phyloP scores from a whole-genome alignment of 1,140 invertebrate species.

The Manduca sexta region DNA sequence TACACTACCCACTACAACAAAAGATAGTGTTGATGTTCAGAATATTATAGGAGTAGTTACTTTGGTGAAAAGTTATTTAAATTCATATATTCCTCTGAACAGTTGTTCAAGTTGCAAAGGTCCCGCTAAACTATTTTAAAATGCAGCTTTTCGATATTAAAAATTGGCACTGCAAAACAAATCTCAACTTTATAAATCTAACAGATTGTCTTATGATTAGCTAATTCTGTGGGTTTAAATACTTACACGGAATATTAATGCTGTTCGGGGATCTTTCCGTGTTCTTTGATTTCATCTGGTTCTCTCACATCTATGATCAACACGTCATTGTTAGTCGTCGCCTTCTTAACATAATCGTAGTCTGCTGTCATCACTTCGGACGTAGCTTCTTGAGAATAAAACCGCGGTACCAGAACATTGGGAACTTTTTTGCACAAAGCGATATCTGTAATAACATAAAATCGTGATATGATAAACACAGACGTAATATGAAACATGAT shows the following conservation, averaged over 20 bases:
- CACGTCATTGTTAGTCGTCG: constrained; percentile 51
- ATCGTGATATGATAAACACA: neutral
- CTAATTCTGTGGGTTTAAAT: no score
- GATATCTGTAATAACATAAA: constrained; percentile 4
- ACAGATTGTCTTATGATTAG: no score
- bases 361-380: constrained; percentile 52
- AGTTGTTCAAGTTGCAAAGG: no score
- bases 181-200: no score
- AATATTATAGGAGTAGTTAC: no score
- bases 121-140: no score
- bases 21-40: neutral
- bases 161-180: no score
- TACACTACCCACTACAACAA: constrained; percentile 59
- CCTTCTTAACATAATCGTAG: constrained; percentile 72
- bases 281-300: constrained; percentile 75
- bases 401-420: constrained; percentile 10
- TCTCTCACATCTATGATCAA: constrained; percentile 78
- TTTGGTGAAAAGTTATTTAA: no score
- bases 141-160: no score
- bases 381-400: constrained; percentile 27
- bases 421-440: constrained; percentile 1
- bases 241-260: constrained; percentile 78
- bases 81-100: no score
- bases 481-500: neutral
- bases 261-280: constrained; percentile 77